These are phyloP conservation scores for Drosophila barbarae DNA, from an alignment of 2,888 invertebrate genomes.

Conservation along the genomic window DNA sequence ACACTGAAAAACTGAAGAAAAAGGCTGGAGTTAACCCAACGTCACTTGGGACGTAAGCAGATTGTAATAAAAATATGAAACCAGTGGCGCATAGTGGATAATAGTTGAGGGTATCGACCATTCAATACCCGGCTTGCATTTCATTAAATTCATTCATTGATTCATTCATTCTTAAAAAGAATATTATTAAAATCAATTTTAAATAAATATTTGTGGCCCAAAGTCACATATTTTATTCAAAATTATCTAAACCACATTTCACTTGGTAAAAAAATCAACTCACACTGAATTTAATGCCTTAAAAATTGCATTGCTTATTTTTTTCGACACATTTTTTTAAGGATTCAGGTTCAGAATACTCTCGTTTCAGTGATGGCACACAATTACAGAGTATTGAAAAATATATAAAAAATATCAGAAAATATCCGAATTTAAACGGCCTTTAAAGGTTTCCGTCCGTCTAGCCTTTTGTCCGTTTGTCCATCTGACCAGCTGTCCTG, in stretches of 20 bases:
- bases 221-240: not conserved
- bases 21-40: slow-evolving; percentile 14
- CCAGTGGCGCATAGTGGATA: not conserved
- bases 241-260: not conserved
- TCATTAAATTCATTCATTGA: not conserved
- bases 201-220: not conserved
- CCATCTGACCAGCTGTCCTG: not conserved
- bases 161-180: not conserved
- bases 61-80: slow-evolving; percentile 19
- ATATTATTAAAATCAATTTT: not conserved
- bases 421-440: slow-evolving; percentile 9
- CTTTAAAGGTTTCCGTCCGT: slow-evolving; percentile 2
- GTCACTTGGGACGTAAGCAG: slow-evolving; percentile 25
- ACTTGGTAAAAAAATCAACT: too few relatives aligned
- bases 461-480: not conserved
- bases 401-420: not conserved
- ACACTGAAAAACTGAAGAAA: slow-evolving; percentile 12
- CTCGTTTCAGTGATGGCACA: too few relatives aligned
- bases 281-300: not conserved
- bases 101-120: not conserved
- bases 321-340: not conserved
- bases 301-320: too few relatives aligned
- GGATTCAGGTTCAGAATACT: not conserved
- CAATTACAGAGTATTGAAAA: slow-evolving; percentile 9
- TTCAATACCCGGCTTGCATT: not conserved